Conservation (phyloP, 2,888 invertebrate species). For the Drosophila fulvimacula region DNA sequence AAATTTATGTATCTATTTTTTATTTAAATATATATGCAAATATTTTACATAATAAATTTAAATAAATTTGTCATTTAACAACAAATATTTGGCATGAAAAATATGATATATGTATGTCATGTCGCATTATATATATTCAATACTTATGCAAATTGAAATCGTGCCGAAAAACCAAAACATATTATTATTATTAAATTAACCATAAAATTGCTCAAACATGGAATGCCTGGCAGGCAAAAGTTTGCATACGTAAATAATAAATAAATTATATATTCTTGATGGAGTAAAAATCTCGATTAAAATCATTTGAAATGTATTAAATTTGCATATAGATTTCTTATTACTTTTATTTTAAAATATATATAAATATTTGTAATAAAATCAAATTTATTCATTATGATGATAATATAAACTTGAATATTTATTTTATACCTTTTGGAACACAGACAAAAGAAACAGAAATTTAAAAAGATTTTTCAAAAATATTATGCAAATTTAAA, state of each 20-base stretch:
- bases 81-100: not conserved
- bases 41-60: not conserved
- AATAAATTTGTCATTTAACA: not conserved
- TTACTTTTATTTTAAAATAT: too few relatives aligned
- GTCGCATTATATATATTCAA: not conserved
- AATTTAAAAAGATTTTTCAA: too few relatives aligned
- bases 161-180: conserved; percentile 1
- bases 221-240: not conserved
- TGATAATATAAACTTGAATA: too few relatives aligned
- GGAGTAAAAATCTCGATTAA: not conserved
- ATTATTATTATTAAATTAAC: conserved; percentile 1
- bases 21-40: too few relatives aligned
- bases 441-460: too few relatives aligned
- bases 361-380: too few relatives aligned
- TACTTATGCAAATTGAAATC: not conserved
- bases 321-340: not conserved
- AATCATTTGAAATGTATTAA: not conserved
- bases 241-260: not conserved
- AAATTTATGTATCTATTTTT: too few relatives aligned
- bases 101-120: not conserved
- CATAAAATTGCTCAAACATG: not conserved
- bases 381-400: too few relatives aligned
- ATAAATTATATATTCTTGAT: not conserved
- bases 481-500: too few relatives aligned
- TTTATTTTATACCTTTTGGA: too few relatives aligned